Base-by-base conservation (phyloP, 2,797 vertebrate species). In the Micromesistius poutassou region DNA sequence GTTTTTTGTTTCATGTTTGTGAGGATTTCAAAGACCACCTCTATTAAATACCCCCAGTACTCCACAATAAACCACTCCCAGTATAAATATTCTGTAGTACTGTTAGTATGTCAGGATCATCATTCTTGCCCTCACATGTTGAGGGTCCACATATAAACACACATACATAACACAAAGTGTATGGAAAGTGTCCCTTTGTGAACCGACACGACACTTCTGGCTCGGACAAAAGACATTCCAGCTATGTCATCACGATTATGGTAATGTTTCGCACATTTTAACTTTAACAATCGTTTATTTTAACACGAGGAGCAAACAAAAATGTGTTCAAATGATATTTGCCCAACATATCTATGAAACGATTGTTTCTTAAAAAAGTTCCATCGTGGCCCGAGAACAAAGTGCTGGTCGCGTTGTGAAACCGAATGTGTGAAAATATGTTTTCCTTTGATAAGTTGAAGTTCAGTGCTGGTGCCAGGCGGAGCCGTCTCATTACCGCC, bases 401-500 rank as follows among this genome's bases (percentile, higher is more conserved):
- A 62, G 68, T 16, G 25, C 4, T 13, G 30, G 72, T 46, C 4
- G 73, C 33, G 35, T 46, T 33, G 82, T 77, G 79, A 40, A 85
- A 83, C 81, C 36, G 6, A 82, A 75, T 79, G 30, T 3, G 35
- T 40, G 76, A 79, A 84, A 91, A 90, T 88, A 84, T 89, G 88
- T 89, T 91, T 86, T 77, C 87, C 90, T 92, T 94, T 91, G 93
- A 82, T 87, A 84, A 91, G 91, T 94, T 92, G 90, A 89, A 94
- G 91, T 83, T 80, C 76, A 4, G 77, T 73, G 33, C 28, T n/a
- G 80, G 80, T 83, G 86, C 85, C 85, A 82, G 87, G 80, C 80
- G 75, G 78, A 14, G 90, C 93, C 85, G 86, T 88, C 90, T 95
- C 94, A 91, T 94, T 94, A 93, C 94, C 92, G 90, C 86, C 38